Conservation (phyloP, 2,113 vertebrate species). For the Malurus alboscapulatus region DNA sequence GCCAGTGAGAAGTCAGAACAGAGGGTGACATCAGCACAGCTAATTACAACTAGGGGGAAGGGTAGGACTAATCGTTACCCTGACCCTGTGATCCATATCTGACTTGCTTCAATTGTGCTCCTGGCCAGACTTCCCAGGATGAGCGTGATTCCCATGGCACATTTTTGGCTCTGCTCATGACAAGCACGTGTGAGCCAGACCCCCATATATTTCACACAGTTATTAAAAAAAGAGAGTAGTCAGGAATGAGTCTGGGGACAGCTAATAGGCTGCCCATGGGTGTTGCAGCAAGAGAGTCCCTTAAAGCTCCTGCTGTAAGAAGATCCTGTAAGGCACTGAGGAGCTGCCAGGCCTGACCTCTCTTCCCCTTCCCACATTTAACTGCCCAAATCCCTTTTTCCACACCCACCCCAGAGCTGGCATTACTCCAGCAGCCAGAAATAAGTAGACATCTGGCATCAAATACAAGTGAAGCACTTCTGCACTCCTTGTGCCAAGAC, state of each 20-base stretch:
- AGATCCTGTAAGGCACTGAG: neutral
- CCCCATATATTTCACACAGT: neutral
- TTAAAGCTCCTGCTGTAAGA: neutral
- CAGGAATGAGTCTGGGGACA: neutral
- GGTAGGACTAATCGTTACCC: conserved; percentile 29
- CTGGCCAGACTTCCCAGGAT: neutral
- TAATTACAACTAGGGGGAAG: conserved; percentile 42
- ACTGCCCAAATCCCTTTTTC: conserved; percentile 36
- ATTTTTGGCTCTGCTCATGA: neutral
- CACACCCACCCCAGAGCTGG: neutral
- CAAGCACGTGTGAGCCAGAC: neutral
- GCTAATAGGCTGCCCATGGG: neutral
- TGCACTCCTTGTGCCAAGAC: conserved; percentile 25
- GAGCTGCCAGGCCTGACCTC: neutral
- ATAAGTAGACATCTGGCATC: conserved; percentile 40
- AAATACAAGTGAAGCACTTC: neutral
- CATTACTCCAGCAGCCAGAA: conserved; percentile 10
- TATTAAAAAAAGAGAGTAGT: neutral
- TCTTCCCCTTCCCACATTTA: neutral
- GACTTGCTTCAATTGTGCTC: neutral
- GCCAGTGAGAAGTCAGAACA: conserved; percentile 27
- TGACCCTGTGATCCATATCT: conserved; percentile 38
- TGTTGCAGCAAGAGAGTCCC: neutral
- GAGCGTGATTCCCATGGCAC: neutral
- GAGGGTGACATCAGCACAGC: conserved; percentile 37